Evolutionary conservation across 2,888 invertebrate species (phyloP).

Genomic region (Acleris emargana): DNA sequence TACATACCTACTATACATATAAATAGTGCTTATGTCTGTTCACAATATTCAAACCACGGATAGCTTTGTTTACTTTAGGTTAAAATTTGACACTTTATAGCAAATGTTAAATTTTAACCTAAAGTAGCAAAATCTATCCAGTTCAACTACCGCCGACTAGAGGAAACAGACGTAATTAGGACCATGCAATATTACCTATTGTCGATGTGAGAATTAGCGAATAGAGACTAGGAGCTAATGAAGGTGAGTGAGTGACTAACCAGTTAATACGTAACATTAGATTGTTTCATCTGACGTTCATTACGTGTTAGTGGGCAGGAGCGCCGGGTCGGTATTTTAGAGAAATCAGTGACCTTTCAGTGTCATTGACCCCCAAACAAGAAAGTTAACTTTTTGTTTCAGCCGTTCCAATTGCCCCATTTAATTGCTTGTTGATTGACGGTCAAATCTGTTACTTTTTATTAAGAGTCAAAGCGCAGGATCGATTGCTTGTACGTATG

Average conservation of each 20-base stretch:
- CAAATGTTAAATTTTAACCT: no score
- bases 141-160: no score
- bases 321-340: slow-evolving; percentile 4
- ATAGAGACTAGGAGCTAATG: slow-evolving; percentile 2
- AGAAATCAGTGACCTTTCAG: slow-evolving; percentile 33
- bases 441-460: background rate
- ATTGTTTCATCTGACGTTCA: slow-evolving; percentile 26
- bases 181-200: background rate
- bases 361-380: slow-evolving; percentile 28
- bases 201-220: background rate
- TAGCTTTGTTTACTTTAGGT: no score
- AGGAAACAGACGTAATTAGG: no score
- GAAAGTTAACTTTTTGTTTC: slow-evolving; percentile 29
- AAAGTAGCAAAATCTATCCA: no score
- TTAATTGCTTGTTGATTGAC: no score
- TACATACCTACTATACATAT: no score
- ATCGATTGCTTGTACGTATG: background rate
- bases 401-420: slow-evolving; percentile 4
- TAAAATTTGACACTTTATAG: no score
- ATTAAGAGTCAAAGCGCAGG: background rate
- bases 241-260: slow-evolving; percentile 14
- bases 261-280: slow-evolving; percentile 19
- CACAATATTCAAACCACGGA: no score
- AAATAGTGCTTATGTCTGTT: no score
- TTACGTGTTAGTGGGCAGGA: slow-evolving; percentile 19